These are phyloP conservation scores for Drosophila guanche DNA, from an alignment of 1,140 invertebrate species.

Conservation along the genomic window DNA sequence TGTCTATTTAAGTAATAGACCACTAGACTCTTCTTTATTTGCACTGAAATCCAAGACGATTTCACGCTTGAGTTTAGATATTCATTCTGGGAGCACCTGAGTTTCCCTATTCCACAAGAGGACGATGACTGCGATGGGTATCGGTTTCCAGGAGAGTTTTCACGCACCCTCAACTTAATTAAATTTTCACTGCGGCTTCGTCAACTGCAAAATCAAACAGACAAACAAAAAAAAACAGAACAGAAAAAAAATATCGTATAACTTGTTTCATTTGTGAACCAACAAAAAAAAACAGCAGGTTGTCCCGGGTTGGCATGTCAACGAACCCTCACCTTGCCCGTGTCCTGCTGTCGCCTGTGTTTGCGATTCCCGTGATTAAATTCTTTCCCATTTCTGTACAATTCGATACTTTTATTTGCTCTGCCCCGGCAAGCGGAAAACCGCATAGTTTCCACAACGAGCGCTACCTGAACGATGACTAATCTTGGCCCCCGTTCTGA, in stretches of 20 bases:
- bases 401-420: constrained; percentile 80
- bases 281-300: constrained; percentile 40
- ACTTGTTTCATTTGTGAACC: constrained; percentile 69
- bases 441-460: constrained; percentile 61
- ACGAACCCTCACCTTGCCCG: constrained; percentile 37
- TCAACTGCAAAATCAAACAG: constrained; percentile 69
- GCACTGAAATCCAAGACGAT: constrained; percentile 75
- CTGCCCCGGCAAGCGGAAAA: constrained; percentile 59
- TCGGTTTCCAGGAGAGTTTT: constrained; percentile 32
- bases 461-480: constrained; percentile 36
- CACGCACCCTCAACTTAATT: constrained; percentile 67
- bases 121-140: constrained; percentile 38
- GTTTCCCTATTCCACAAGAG: neutral
- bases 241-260: constrained; percentile 76
- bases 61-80: constrained; percentile 61
- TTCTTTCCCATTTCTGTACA: constrained; percentile 46
- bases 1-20: constrained; percentile 46
- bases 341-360: constrained; percentile 35
- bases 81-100: neutral
- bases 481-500: neutral
- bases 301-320: constrained; percentile 68
- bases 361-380: constrained; percentile 75
- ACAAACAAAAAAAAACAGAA: constrained; percentile 25
- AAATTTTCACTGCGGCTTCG: constrained; percentile 81
- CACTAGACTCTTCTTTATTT: constrained; percentile 54